A percentile compares a stretch with the other conserved stretches of the same genome.
phyloP scores from a whole-genome alignment of 1,140 invertebrate genomes.

The Aphelinus certus region DNA sequence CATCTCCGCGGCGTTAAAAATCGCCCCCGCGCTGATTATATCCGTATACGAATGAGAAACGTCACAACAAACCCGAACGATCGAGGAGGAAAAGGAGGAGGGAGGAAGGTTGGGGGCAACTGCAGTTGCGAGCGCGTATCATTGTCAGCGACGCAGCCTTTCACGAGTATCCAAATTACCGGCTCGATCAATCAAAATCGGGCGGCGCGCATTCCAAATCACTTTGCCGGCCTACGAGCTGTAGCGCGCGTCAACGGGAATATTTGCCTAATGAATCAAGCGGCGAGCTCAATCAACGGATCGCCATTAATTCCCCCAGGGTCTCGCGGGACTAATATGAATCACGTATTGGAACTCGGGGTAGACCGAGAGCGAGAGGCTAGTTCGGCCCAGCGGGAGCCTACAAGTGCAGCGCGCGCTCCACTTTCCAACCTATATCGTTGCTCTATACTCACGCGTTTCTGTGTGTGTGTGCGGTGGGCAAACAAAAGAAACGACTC shows the following conservation, averaged over 20 bases:
- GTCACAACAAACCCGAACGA: no score
- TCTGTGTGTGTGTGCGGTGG: not conserved
- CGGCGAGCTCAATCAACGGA: constrained; percentile 25
- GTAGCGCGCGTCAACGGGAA: not conserved
- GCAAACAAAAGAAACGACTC: not conserved
- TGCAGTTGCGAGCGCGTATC: no score
- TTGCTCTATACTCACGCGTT: not conserved
- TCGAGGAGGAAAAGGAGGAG: no score
- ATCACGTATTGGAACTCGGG: constrained; percentile 28
- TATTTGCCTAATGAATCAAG: constrained; percentile 15
- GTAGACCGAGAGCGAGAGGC: not conserved
- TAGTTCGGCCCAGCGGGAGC: constrained; percentile 15
- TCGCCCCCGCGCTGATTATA: no score
- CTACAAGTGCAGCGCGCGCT: constrained; percentile 14
- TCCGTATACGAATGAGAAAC: no score
- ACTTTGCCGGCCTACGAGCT: no score
- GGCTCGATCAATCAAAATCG: constrained; percentile 17
- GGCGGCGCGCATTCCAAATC: no score
- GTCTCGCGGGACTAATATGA: constrained; percentile 26
- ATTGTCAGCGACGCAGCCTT: no score
- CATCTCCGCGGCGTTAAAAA: no score
- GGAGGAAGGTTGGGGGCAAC: no score
- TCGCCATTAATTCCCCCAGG: constrained; percentile 30
- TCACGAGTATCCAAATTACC: no score
- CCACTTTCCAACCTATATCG: not conserved